These are phyloP conservation scores for Ctenomys sociabilis DNA, from an alignment of 2,113 vertebrate genomes.

Conservation along the genomic window DNA sequence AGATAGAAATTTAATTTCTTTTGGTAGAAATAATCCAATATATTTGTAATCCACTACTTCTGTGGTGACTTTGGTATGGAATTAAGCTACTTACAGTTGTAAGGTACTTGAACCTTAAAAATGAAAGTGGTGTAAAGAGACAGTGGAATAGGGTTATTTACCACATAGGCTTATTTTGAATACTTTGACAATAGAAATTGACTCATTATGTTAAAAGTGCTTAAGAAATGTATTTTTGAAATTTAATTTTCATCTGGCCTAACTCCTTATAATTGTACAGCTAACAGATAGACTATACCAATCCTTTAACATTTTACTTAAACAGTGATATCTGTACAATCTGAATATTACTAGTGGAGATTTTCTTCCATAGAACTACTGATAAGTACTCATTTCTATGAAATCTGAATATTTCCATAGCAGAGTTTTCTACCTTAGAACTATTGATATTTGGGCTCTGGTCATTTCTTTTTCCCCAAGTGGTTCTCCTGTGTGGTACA, in stretches of 20 bases:
- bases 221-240: background rate
- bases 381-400: background rate
- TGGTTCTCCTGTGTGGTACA: background rate
- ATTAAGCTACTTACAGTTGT: background rate
- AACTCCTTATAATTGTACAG: slow-evolving; percentile 1
- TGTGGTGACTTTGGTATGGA: background rate
- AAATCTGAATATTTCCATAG: background rate
- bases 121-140: background rate
- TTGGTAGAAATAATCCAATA: background rate
- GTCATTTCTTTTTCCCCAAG: background rate
- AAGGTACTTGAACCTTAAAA: background rate
- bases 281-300: background rate
- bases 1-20: background rate
- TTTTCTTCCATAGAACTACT: background rate
- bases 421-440: background rate
- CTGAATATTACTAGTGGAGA: background rate
- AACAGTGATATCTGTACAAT: background rate
- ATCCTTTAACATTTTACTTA: background rate
- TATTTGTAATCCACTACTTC: background rate
- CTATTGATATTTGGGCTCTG: background rate
- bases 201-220: background rate
- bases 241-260: slow-evolving; percentile 24
- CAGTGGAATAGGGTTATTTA: background rate
- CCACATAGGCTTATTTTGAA: background rate
- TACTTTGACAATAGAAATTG: background rate